These are phyloP conservation scores for Umimayanthus kanabou DNA, from an alignment of 92 coral and sea anemone species.

Conservation along the genomic window DNA sequence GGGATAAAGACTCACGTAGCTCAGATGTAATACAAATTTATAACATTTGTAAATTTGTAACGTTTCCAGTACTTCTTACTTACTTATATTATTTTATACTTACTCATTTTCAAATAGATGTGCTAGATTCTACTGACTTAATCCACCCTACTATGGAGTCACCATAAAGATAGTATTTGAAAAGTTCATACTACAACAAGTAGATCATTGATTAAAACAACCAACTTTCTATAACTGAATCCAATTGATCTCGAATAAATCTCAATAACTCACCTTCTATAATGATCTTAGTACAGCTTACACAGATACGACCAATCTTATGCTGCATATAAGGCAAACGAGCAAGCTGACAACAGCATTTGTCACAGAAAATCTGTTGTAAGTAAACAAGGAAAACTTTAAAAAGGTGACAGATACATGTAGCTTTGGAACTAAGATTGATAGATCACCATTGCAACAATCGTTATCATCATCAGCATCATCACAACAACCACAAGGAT, in stretches of 20 bases:
- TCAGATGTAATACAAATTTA: too few relatives aligned
- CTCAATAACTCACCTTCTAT: constrained; percentile 57
- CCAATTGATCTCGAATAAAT: neutral
- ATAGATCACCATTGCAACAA: neutral
- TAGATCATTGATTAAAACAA: neutral
- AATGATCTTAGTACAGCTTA: constrained; percentile 67
- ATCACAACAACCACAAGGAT: too few relatives aligned
- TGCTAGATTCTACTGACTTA: neutral
- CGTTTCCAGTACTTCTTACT: neutral
- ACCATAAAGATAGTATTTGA: neutral
- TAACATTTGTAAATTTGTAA: neutral
- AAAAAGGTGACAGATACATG: too few relatives aligned
- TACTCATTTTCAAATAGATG: too few relatives aligned
- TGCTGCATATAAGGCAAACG: constrained; percentile 84
- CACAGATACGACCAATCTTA: constrained; percentile 82
- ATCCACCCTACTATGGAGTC: too few relatives aligned
- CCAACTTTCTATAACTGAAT: too few relatives aligned
- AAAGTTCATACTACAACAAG: neutral
- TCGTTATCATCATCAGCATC: too few relatives aligned
- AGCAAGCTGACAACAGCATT: constrained; percentile 87
- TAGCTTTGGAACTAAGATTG: too few relatives aligned
- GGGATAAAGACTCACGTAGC: too few relatives aligned
- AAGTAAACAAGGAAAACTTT: neutral
- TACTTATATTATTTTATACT: neutral
- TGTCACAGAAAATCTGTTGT: constrained; percentile 81